Evolutionary conservation across 2,113 vertebrate species (phyloP).

Genomic region (Limanda limanda): DNA sequence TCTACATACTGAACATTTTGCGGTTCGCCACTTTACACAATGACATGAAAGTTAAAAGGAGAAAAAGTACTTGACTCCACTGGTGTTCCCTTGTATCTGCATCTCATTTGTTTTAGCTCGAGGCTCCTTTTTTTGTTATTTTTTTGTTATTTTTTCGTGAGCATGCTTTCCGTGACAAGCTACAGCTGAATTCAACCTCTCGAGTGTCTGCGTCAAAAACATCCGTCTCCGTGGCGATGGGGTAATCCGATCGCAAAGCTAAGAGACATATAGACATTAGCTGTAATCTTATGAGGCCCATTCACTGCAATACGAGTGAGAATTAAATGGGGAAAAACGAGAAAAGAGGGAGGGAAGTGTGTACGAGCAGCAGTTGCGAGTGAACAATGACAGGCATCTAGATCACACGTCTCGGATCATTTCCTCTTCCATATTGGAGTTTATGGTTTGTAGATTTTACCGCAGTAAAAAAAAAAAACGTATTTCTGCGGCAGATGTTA

Average conservation of each 20-base stretch:
- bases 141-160: neutral
- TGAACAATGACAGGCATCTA: conserved; percentile 68
- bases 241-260: conserved; percentile 39
- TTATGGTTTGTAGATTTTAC: conserved; percentile 68
- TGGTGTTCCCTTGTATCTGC: conserved; percentile 34
- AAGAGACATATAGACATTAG: conserved; percentile 42
- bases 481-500: conserved; percentile 66
- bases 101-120: conserved; percentile 42
- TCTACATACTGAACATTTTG: conserved; percentile 42
- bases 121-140: conserved; percentile 26
- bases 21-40: conserved; percentile 40
- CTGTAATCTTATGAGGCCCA: conserved; percentile 33
- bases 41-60: conserved; percentile 30
- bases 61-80: conserved; percentile 9
- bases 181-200: conserved; percentile 9
- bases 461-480: conserved; percentile 63
- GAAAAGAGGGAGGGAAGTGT: conserved; percentile 31
- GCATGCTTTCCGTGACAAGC: conserved; percentile 24
- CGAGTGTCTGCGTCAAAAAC: conserved; percentile 22
- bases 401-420: conserved; percentile 67
- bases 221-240: conserved; percentile 27
- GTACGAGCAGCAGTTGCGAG: conserved; percentile 36
- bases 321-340: conserved; percentile 45
- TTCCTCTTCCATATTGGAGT: conserved; percentile 64
- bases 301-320: conserved; percentile 31